These are phyloP conservation scores for Manacus vitellinus DNA, from an alignment of 2,113 vertebrate genomes.

Conservation along the genomic window DNA sequence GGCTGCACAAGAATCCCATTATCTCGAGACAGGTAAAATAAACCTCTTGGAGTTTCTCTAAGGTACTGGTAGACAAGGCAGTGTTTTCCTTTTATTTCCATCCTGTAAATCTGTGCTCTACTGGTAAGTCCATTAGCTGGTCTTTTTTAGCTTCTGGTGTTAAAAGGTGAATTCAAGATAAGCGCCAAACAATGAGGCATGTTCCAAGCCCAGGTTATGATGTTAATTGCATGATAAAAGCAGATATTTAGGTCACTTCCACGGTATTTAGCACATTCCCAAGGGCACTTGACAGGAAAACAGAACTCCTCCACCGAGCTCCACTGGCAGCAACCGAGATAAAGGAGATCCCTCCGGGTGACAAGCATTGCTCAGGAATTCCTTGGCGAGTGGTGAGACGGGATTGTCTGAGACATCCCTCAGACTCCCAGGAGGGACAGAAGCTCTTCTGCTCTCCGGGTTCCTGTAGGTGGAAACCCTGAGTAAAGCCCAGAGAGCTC, in stretches of 20 bases:
- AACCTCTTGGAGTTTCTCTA: background rate
- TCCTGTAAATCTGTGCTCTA: background rate
- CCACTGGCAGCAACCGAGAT: background rate
- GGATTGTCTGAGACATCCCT: background rate
- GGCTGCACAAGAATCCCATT: background rate
- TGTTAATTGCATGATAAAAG: constrained; percentile 27
- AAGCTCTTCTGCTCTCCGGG: background rate
- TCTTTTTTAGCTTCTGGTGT: background rate
- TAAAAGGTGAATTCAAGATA: constrained; percentile 16
- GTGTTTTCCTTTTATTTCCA: background rate
- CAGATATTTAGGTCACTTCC: constrained; percentile 41
- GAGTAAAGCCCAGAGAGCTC: background rate
- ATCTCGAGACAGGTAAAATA: background rate
- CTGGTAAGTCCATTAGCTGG: background rate
- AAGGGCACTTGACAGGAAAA: constrained; percentile 18
- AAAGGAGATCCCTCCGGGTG: constrained; percentile 43
- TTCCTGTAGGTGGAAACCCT: background rate
- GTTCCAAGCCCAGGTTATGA: background rate
- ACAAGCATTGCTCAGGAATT: constrained; percentile 24
- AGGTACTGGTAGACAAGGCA: background rate
- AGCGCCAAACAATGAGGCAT: background rate
- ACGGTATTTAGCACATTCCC: background rate
- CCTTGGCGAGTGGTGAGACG: background rate
- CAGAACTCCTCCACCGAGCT: background rate
- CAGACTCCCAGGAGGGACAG: background rate